phyloP scores from a whole-genome alignment of 2,888 invertebrate genomes.

The Eupithecia insigniata region DNA sequence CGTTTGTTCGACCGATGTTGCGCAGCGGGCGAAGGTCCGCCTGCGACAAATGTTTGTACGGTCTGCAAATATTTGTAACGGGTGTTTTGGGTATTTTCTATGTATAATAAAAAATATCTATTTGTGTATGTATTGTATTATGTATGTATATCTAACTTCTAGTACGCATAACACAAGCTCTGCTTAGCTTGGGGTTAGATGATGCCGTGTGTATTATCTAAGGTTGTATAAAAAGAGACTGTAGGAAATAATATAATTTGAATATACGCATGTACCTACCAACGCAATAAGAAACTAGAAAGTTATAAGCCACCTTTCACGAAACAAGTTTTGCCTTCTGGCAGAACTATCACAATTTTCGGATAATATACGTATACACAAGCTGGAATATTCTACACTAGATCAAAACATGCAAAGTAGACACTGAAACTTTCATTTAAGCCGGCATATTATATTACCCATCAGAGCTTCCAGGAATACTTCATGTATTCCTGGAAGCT shows the following conservation, averaged over 20 bases:
- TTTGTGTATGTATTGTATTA: no score
- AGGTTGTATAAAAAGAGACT: no score
- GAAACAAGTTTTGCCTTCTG: background rate
- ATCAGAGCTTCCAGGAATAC: background rate
- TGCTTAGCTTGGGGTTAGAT: no score
- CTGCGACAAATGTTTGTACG: no score
- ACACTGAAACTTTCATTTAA: background rate
- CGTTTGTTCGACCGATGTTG: no score
- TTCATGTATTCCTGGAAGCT: background rate
- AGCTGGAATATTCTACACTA: background rate
- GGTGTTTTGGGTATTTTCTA: no score
- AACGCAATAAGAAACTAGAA: background rate
- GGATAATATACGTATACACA: background rate
- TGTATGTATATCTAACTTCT: no score
- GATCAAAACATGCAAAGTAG: background rate
- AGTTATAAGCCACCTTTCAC: background rate
- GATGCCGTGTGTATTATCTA: no score
- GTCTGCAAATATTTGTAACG: no score
- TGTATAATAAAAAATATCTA: no score
- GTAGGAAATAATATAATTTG: background rate
- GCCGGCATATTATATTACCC: background rate
- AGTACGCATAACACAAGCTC: no score
- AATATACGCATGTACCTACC: background rate
- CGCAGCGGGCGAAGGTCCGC: no score
- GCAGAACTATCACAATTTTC: background rate